These are phyloP conservation scores for Dasyprocta punctata DNA, from an alignment of 2,113 vertebrate genomes.

Conservation along the genomic window DNA sequence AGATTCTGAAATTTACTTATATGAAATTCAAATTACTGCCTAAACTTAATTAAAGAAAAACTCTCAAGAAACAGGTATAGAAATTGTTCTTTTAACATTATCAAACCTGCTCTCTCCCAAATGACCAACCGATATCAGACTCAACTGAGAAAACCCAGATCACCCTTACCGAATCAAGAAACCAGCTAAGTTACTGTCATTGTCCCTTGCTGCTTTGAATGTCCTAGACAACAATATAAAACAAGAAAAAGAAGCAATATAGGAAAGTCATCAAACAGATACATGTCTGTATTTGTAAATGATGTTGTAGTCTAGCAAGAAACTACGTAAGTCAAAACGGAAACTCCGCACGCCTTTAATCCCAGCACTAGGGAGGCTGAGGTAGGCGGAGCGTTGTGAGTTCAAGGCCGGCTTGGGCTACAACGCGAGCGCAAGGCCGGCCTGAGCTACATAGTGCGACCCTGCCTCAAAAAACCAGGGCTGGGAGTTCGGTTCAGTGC, in stretches of 20 bases:
- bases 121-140: neutral
- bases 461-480: too few relatives aligned
- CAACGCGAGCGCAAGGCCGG: too few relatives aligned
- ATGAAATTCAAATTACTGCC: constrained; percentile 43
- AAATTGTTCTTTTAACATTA: neutral
- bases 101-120: neutral
- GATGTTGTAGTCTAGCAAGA: neutral
- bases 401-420: too few relatives aligned
- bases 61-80: neutral
- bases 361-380: too few relatives aligned
- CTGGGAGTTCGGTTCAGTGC: too few relatives aligned
- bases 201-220: neutral
- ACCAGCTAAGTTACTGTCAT: neutral
- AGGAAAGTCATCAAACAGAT: neutral
- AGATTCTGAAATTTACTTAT: constrained; percentile 23
- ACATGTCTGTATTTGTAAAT: neutral
- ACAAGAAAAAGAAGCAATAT: neutral
- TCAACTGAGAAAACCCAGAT: neutral
- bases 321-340: neutral
- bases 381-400: too few relatives aligned
- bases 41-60: constrained; percentile 1
- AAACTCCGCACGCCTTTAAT: too few relatives aligned
- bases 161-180: neutral
- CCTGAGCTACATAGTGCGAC: too few relatives aligned
- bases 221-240: neutral